Percentiles rank a stretch among this genome's conserved stretches.
phyloP scores from a whole-genome alignment of 1,140 invertebrate genomes.

The Drosophila azteca region DNA sequence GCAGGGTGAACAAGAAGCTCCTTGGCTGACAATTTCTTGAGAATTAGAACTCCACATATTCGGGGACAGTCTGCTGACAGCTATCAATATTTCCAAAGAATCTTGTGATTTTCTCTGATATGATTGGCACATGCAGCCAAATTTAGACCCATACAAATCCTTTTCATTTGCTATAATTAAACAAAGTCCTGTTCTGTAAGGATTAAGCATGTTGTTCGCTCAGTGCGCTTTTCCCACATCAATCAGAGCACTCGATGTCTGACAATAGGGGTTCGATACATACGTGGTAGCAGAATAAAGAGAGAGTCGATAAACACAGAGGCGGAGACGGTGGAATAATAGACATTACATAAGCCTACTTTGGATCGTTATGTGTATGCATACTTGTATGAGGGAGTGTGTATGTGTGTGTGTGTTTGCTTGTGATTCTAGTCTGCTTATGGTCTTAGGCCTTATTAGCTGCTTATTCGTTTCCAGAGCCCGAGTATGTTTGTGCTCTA shows the following conservation, averaged over 20 bases:
- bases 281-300: background rate
- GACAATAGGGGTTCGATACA: constrained; percentile 15
- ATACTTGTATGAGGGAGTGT: constrained; percentile 24
- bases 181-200: constrained; percentile 23
- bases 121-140: background rate
- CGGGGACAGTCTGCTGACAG: too few relatives aligned
- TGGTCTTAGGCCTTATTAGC: constrained; percentile 62
- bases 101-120: background rate
- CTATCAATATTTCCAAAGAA: too few relatives aligned
- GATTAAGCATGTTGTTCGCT: constrained; percentile 10
- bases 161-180: constrained; percentile 53
- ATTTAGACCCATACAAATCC: background rate
- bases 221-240: constrained; percentile 27
- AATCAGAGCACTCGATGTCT: constrained; percentile 54
- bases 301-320: background rate
- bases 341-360: constrained; percentile 35
- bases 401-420: constrained; percentile 1
- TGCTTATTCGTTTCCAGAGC: constrained; percentile 36
- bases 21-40: too few relatives aligned
- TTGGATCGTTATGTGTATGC: constrained; percentile 12
- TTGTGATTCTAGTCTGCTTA: constrained; percentile 38
- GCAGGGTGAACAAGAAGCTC: too few relatives aligned
- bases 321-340: constrained; percentile 13
- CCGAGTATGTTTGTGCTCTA: constrained; percentile 4
- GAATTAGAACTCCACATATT: too few relatives aligned